Percentiles rank a stretch among this genome's conserved stretches.
Conservation (phyloP, 2,113 vertebrate species). For the Hemiscyllium ocellatum region DNA sequence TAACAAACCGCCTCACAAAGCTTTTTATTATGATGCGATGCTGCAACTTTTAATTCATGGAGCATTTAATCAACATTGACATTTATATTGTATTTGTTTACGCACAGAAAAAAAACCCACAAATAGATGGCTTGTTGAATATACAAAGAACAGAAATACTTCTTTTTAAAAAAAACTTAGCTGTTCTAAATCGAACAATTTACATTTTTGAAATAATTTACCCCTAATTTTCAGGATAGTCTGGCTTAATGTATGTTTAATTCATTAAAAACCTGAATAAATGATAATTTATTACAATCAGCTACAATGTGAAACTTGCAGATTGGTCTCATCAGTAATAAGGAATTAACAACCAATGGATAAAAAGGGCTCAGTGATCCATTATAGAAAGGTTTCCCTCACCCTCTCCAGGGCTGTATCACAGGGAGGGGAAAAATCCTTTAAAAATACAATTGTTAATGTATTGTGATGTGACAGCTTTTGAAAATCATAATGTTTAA, state of each 20-base stretch:
- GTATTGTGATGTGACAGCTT: conserved; percentile 10
- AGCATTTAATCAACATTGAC: conserved; percentile 11
- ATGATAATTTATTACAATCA: conserved; percentile 34
- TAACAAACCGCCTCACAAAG: neutral
- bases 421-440: neutral
- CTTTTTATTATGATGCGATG: conserved; percentile 19
- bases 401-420: neutral
- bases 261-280: conserved; percentile 10
- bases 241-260: conserved; percentile 16
- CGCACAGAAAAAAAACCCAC: neutral
- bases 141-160: neutral
- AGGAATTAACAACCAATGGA: conserved; percentile 28
- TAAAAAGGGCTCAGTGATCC: neutral
- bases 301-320: neutral
- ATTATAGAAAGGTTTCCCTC: conserved; percentile 26
- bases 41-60: conserved; percentile 11
- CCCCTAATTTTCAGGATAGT: neutral
- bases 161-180: neutral
- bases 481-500: conserved; percentile 18
- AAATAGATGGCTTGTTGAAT: neutral
- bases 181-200: neutral
- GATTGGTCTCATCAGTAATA: conserved; percentile 28
- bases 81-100: conserved; percentile 26
- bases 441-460: conserved; percentile 29
- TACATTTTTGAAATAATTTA: conserved; percentile 20